Conservation (phyloP, 1,140 invertebrate species). For the Kradibia gibbosae region DNA sequence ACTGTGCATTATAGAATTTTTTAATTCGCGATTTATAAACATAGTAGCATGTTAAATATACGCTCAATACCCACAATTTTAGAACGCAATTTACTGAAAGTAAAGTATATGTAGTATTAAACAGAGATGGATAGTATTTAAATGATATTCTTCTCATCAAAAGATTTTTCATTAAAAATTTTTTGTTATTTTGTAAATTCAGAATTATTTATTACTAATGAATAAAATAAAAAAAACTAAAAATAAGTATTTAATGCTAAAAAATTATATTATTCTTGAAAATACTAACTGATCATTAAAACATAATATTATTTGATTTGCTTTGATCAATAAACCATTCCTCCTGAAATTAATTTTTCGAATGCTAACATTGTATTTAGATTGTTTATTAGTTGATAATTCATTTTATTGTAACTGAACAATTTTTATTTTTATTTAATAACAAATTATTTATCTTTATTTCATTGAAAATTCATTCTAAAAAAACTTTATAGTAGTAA, state of each 20-base stretch:
- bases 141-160: not conserved
- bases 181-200: conserved; percentile 38
- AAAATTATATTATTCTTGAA: not conserved
- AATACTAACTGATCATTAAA: not conserved
- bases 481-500: not conserved
- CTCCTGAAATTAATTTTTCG: not conserved
- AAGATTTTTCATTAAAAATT: conserved; percentile 35
- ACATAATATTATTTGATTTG: not conserved
- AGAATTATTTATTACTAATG: conserved; percentile 15
- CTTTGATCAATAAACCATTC: not conserved
- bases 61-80: not conserved
- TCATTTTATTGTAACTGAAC: not conserved
- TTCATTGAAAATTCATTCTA: not conserved
- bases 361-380: not conserved
- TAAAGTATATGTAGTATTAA: conserved; percentile 5
- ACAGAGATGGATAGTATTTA: not conserved
- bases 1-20: conserved; percentile 47
- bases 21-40: conserved; percentile 6
- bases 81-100: conserved; percentile 42
- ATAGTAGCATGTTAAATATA: not conserved
- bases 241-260: conserved; percentile 9
- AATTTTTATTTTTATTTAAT: not conserved
- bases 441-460: not conserved
- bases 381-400: not conserved
- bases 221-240: conserved; percentile 3